Conservation (phyloP, 1,140 invertebrate species). For the Oscheius sp. region DNA sequence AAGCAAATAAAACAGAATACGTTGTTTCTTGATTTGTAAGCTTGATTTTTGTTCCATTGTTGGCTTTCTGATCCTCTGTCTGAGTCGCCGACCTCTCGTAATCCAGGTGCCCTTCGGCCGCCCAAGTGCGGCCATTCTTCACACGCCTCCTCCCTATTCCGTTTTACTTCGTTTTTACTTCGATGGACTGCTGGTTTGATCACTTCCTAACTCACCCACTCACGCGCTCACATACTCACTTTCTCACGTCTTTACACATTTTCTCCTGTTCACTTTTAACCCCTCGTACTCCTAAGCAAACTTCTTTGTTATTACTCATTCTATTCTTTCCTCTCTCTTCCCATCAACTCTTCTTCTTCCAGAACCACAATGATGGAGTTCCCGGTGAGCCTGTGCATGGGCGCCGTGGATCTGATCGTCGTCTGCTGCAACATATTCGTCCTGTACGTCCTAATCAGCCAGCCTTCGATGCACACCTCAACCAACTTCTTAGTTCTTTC, state of each 20-base stretch:
- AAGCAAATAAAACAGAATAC: too few relatives aligned
- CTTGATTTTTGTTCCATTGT: too few relatives aligned
- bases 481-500: conserved; percentile 59
- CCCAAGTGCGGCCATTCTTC: neutral
- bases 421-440: conserved; percentile 59
- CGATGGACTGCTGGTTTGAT: too few relatives aligned
- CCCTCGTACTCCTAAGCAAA: neutral
- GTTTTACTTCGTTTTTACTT: too few relatives aligned
- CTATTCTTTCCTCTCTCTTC: neutral
- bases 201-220: too few relatives aligned
- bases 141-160: neutral
- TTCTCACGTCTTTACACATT: too few relatives aligned
- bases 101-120: neutral
- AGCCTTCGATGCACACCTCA: conserved; percentile 55
- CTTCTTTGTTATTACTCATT: neutral
- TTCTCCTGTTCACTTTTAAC: neutral
- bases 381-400: conserved; percentile 28
- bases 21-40: too few relatives aligned
- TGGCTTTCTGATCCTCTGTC: too few relatives aligned
- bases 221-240: too few relatives aligned
- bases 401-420: conserved; percentile 53
- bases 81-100: too few relatives aligned
- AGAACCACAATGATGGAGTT: neutral
- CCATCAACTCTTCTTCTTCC: neutral
- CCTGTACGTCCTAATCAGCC: conserved; percentile 54